Conservation (phyloP, 2,113 vertebrate genomes). For the Thunnus thynnus region DNA sequence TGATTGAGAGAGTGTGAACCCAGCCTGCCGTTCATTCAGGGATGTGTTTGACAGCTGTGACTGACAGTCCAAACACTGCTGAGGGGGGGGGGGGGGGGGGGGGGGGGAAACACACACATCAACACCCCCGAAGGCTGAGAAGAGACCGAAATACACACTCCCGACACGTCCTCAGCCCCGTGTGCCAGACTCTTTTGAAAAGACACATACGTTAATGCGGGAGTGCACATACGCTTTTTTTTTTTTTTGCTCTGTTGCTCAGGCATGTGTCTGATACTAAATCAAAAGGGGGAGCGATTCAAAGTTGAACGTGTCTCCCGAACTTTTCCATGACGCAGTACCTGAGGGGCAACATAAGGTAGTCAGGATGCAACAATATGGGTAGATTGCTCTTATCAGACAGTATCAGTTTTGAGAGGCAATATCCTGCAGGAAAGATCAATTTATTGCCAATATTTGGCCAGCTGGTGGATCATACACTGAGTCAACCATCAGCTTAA, state of each 20-base stretch:
- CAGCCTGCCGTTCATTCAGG: slow-evolving; percentile 30
- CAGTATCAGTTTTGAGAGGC: background rate
- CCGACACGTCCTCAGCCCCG: slow-evolving; percentile 34
- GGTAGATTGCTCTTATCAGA: no score
- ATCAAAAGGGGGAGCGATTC: slow-evolving; percentile 22
- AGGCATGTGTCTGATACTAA: slow-evolving; percentile 4
- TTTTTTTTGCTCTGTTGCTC: slow-evolving; percentile 41
- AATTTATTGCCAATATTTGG: no score
- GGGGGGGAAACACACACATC: slow-evolving; percentile 31
- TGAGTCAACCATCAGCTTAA: background rate
- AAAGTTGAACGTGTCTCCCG: background rate
- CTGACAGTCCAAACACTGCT: slow-evolving; percentile 64
- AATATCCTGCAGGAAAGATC: background rate
- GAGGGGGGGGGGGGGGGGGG: slow-evolving; percentile 1
- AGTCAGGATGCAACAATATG: background rate
- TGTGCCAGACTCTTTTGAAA: slow-evolving; percentile 2
- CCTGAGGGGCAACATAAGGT: no score
- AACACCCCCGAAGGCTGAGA: slow-evolving; percentile 42
- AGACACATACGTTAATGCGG: background rate
- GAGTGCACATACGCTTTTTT: background rate
- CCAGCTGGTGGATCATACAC: no score
- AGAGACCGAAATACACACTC: slow-evolving; percentile 52
- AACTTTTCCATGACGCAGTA: background rate
- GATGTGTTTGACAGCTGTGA: slow-evolving; percentile 73
- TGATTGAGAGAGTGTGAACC: slow-evolving; percentile 67